Evolutionary conservation across 2,888 invertebrate genomes (phyloP).

Genomic region (Torymus tubicola): DNA sequence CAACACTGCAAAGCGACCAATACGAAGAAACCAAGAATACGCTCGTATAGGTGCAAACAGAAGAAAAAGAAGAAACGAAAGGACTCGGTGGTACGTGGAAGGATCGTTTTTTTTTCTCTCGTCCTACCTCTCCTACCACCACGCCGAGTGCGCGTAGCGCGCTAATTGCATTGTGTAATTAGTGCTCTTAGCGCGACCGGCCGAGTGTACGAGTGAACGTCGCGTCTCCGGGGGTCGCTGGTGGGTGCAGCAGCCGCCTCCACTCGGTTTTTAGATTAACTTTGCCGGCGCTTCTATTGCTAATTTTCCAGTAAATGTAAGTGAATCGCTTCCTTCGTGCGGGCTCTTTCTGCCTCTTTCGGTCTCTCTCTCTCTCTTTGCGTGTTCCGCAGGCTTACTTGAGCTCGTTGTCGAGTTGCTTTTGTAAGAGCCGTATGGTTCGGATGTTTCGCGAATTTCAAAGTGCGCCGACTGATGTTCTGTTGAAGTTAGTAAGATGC

Average conservation of each 20-base stretch:
- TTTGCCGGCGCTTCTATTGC: constrained; percentile 32
- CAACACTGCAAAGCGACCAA: too few relatives aligned
- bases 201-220: neutral
- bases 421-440: too few relatives aligned
- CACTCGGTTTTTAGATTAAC: constrained; percentile 42
- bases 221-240: too few relatives aligned
- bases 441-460: too few relatives aligned
- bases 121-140: neutral
- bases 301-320: constrained; percentile 34
- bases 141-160: neutral
- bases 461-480: too few relatives aligned
- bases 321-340: neutral
- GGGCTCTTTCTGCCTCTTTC: too few relatives aligned
- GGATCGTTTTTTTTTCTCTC: constrained; percentile 10
- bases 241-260: too few relatives aligned
- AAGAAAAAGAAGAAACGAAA: constrained; percentile 17
- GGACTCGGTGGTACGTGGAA: neutral
- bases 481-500: too few relatives aligned
- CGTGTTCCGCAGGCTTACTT: too few relatives aligned
- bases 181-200: constrained; percentile 34
- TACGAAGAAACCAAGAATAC: neutral
- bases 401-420: too few relatives aligned
- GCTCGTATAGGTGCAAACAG: constrained; percentile 1
- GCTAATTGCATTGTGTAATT: constrained; percentile 57
- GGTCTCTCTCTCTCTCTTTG: too few relatives aligned